Evolutionary conservation across 2,797 vertebrate species (phyloP), one percentile per base, ranked within the genome.

Genomic region (Iguana delicatissima): DNA sequence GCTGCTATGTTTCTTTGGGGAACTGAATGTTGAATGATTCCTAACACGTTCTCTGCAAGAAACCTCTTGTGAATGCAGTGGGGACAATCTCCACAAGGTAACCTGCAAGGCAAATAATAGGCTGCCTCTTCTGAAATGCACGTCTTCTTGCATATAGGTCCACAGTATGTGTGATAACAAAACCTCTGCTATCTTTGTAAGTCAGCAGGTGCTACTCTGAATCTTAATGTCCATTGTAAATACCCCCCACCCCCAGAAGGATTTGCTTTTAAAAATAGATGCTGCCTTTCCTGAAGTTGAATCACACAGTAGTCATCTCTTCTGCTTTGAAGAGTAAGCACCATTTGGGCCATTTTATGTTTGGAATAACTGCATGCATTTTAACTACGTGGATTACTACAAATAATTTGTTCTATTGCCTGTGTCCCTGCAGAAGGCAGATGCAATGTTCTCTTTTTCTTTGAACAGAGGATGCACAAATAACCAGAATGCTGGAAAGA

Each of bases 141-240:
- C 1, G 81, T 89, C 85, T 80, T 92, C n/a, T 85, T 86, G 91
- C 89, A 89, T 88, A 93, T 93, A 92, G 59, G 93, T 77, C 90
- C 42, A 69, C 46, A 32, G 64, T 85, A 26, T 42, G 9, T 62
- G n/a, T 20, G 12, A 10, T 18, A 50, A 46, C 38, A 84, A 29
- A 84, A 80, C 79, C 1, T 76, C 88, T 95, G 94, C 96, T 94
- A 85, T 88, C 83, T 94, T 93, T 55, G 9, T 84, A 6, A 87
- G 93, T 94, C 88, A 69, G 81, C 95, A 95, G 95, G 89, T 86
- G 84, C 69, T 90, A 90, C 18, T 91, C 91, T 91, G 91, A 93
- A 81, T 94, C 90, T 91, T 91, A 91, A 92, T 93, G 74, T 64
- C 0, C 6, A 80, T 73, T 24, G 29, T 86, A 52, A 92, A 32